These are phyloP conservation scores for Plebejus argus DNA, from an alignment of 2,888 invertebrate genomes.

Conservation along the genomic window DNA sequence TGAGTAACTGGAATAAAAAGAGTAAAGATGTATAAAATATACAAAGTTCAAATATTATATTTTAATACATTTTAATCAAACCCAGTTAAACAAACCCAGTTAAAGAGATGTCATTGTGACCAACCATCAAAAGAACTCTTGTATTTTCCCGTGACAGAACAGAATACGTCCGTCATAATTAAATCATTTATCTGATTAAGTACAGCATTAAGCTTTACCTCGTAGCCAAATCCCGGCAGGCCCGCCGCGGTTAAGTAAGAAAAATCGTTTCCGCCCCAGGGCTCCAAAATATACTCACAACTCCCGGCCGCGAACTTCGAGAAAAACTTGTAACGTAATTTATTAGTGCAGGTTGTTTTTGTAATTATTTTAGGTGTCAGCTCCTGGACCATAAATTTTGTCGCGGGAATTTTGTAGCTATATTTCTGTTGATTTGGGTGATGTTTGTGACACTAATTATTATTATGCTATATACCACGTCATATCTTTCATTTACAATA, in stretches of 20 bases:
- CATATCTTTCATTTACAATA: no score
- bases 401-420: neutral
- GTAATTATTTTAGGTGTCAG: slow-evolving; percentile 14
- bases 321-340: slow-evolving; percentile 21
- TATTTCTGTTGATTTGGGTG: neutral
- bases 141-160: neutral
- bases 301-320: neutral
- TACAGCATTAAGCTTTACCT: slow-evolving; percentile 1
- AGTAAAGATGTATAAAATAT: neutral
- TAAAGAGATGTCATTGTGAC: neutral
- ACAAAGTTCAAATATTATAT: no score
- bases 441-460: neutral
- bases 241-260: neutral
- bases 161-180: neutral
- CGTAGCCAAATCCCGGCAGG: neutral
- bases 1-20: neutral
- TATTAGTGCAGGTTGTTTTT: neutral
- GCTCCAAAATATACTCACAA: neutral
- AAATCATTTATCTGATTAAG: slow-evolving; percentile 23
- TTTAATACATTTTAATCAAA: neutral
- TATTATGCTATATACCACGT: no score
- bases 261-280: neutral
- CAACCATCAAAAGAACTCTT: neutral
- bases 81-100: no score
- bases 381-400: slow-evolving; percentile 4